Conservation (phyloP, 2,888 invertebrate species). For the Aspidiotus rigidus region DNA sequence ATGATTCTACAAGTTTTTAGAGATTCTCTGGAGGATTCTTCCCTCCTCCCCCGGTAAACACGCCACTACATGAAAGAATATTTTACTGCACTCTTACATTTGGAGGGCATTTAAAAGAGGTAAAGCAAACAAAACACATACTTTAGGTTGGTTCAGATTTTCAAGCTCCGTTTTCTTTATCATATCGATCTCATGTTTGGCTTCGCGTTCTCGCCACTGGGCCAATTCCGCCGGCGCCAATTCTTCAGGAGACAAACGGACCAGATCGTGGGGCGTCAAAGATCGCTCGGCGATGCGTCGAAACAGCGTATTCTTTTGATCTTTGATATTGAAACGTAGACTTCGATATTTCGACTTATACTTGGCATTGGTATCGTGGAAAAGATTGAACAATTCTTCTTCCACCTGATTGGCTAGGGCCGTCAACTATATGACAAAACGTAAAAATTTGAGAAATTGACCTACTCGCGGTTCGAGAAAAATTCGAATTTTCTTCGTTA, state of each 20-base stretch:
- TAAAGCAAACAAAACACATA: background rate
- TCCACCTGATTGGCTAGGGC: slow-evolving; percentile 64
- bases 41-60: no score
- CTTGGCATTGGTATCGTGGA: slow-evolving; percentile 69
- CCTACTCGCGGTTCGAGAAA: background rate
- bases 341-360: slow-evolving; percentile 88
- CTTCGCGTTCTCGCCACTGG: slow-evolving; percentile 86
- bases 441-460: background rate
- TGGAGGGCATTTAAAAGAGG: no score
- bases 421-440: slow-evolving; percentile 41
- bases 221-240: slow-evolving; percentile 88
- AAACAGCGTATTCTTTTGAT: slow-evolving; percentile 82
- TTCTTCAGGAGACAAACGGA: slow-evolving; percentile 79
- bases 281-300: slow-evolving; percentile 69
- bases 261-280: slow-evolving; percentile 72
- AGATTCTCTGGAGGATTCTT: no score
- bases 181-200: slow-evolving; percentile 79
- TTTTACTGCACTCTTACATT: no score
- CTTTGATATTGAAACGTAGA: slow-evolving; percentile 84
- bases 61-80: no score
- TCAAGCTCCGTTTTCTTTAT: slow-evolving; percentile 83
- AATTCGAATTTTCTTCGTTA: background rate
- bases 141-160: slow-evolving; percentile 62
- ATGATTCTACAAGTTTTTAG: no score
- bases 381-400: slow-evolving; percentile 69